Evolutionary conservation across 2,888 invertebrate species (phyloP).

Genomic region (Melanostoma scalare): DNA sequence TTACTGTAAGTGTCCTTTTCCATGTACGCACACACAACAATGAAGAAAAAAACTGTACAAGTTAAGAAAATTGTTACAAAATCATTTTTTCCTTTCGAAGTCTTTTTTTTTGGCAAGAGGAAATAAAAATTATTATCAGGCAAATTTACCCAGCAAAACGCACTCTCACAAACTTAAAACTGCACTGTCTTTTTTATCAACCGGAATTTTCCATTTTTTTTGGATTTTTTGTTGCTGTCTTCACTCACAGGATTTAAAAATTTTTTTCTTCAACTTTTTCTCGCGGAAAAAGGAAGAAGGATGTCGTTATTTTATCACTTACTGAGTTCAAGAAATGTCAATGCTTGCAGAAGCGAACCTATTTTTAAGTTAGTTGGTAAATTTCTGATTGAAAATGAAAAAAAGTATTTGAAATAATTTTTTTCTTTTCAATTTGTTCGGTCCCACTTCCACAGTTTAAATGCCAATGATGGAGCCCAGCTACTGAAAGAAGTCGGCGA

Average conservation of each 20-base stretch:
- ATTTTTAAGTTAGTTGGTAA: slow-evolving; percentile 21
- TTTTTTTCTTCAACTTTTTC: slow-evolving; percentile 58
- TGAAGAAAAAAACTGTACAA: slow-evolving; percentile 49
- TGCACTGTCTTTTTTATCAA: slow-evolving; percentile 69
- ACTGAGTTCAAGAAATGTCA: slow-evolving; percentile 36
- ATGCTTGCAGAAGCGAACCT: slow-evolving; percentile 63
- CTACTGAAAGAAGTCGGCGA: slow-evolving; percentile 76
- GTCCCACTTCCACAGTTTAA: slow-evolving; percentile 81
- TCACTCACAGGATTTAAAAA: slow-evolving; percentile 75
- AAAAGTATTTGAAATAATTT: slow-evolving; percentile 39
- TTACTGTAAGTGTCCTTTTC: slow-evolving; percentile 46
- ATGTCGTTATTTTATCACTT: slow-evolving; percentile 40
- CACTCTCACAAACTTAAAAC: slow-evolving; percentile 50
- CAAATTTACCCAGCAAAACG: slow-evolving; percentile 58
- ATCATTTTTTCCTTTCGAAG: slow-evolving; percentile 50
- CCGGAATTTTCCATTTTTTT: slow-evolving; percentile 74
- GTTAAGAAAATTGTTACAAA: slow-evolving; percentile 68
- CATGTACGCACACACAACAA: slow-evolving; percentile 58
- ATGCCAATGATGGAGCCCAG: slow-evolving; percentile 81
- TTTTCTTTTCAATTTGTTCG: slow-evolving; percentile 71
- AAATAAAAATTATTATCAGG: slow-evolving; percentile 10
- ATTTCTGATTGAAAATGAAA: slow-evolving; percentile 37
- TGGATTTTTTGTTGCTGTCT: slow-evolving; percentile 68
- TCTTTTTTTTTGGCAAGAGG: slow-evolving; percentile 52
- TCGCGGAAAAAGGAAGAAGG: slow-evolving; percentile 37